phyloP scores from a whole-genome alignment of 2,113 vertebrate genomes.

The Eleginops maclovinus region DNA sequence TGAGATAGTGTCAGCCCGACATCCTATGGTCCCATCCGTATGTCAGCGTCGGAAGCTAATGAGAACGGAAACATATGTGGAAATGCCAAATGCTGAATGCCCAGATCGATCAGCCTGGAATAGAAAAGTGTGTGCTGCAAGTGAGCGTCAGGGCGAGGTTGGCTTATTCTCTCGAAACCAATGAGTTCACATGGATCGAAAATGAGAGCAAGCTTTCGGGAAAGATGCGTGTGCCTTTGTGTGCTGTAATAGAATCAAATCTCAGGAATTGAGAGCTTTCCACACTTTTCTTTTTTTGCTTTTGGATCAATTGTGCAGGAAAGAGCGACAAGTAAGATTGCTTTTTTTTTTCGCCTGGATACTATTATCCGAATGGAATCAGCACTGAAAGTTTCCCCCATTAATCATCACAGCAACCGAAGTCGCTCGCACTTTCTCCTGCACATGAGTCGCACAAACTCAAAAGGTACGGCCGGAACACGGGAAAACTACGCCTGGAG shows the following conservation, averaged over 20 bases:
- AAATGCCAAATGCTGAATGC: slow-evolving; percentile 74
- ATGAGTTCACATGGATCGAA: slow-evolving; percentile 5
- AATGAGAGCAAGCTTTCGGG: not conserved
- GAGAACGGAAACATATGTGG: slow-evolving; percentile 59
- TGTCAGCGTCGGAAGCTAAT: slow-evolving; percentile 68
- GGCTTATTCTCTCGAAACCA: slow-evolving; percentile 34
- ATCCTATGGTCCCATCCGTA: slow-evolving; percentile 68
- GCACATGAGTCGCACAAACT: slow-evolving; percentile 6
- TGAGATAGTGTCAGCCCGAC: slow-evolving; percentile 59
- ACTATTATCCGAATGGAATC: slow-evolving; percentile 61
- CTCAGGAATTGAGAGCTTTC: slow-evolving; percentile 44
- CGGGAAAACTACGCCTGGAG: slow-evolving; percentile 39
- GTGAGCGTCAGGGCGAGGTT: slow-evolving; percentile 25
- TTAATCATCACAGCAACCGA: slow-evolving; percentile 71
- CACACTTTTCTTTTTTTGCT: slow-evolving; percentile 8
- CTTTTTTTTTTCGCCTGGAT: slow-evolving; percentile 52
- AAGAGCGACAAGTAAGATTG: slow-evolving; percentile 67
- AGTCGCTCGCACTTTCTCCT: slow-evolving; percentile 38
- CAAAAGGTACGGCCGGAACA: not conserved
- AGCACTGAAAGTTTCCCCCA: slow-evolving; percentile 61
- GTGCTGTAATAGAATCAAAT: slow-evolving; percentile 31
- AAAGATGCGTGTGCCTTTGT: not conserved
- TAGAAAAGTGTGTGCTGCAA: slow-evolving; percentile 57
- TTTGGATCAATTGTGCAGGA: slow-evolving; percentile 61
- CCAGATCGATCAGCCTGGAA: slow-evolving; percentile 67